Percentiles rank a stretch among this genome's conserved stretches.
Evolutionary conservation across 2,888 invertebrate species (phyloP).

Genomic region (Pachycephus smyrnensis): DNA sequence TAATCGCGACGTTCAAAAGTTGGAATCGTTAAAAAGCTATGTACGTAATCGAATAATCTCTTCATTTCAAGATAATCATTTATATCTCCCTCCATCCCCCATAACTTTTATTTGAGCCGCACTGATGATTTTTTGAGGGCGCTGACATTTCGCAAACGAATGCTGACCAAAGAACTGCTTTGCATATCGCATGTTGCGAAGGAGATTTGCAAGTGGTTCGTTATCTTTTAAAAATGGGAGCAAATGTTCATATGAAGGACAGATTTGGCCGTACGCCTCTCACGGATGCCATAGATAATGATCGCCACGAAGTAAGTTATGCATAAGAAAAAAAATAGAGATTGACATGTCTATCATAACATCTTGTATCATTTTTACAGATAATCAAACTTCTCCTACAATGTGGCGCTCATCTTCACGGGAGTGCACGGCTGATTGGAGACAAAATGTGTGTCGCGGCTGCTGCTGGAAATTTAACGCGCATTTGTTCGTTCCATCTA

Average conservation of each 20-base stretch:
- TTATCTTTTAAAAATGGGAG: constrained; percentile 81
- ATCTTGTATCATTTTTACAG: constrained; percentile 34
- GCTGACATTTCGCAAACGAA: constrained; percentile 81
- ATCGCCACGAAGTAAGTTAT: constrained; percentile 69
- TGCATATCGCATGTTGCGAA: constrained; percentile 83
- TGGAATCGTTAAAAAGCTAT: constrained; percentile 65
- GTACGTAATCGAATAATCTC: constrained; percentile 46
- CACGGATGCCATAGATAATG: constrained; percentile 76
- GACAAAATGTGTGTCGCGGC: constrained; percentile 79
- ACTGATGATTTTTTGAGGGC: constrained; percentile 66
- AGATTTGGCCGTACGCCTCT: constrained; percentile 79
- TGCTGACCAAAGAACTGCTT: constrained; percentile 81
- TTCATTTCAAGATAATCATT: background rate
- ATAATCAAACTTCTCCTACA: constrained; percentile 76
- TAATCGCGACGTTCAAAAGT: constrained; percentile 69
- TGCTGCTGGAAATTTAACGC: constrained; percentile 70
- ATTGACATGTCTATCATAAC: background rate
- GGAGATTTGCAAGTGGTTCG: constrained; percentile 78
- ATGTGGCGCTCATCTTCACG: constrained; percentile 82
- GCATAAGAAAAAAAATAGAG: background rate
- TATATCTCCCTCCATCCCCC: background rate
- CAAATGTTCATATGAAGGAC: constrained; percentile 84
- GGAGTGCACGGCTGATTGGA: constrained; percentile 71
- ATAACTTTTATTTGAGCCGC: background rate
- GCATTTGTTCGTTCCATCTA: constrained; percentile 73